Evolutionary conservation across 2,888 invertebrate genomes (phyloP).

Genomic region (Chaitophorus viminalis): DNA sequence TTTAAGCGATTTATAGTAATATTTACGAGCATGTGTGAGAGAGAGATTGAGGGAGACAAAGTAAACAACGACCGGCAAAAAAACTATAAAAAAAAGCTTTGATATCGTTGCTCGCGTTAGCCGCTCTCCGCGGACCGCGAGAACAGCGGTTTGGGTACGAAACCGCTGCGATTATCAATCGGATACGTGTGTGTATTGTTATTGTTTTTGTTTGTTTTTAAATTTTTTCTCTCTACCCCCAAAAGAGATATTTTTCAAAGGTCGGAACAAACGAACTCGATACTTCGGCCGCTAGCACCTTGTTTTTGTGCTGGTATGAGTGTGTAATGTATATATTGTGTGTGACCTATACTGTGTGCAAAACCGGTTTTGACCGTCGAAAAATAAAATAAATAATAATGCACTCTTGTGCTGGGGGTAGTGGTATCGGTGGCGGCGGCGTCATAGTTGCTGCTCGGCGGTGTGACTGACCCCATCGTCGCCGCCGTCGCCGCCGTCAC

Average conservation of each 20-base stretch:
- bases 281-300: background rate
- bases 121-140: background rate
- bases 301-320: background rate
- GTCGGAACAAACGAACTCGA: background rate
- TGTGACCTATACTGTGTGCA: constrained; percentile 56
- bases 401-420: background rate
- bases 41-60: background rate
- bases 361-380: constrained; percentile 47
- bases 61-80: background rate
- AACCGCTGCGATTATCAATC: too few relatives aligned
- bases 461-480: constrained; percentile 47
- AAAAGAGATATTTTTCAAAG: constrained; percentile 1
- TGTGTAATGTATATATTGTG: background rate
- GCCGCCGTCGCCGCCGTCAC: background rate
- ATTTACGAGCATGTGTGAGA: too few relatives aligned
- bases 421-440: background rate
- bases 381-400: constrained; percentile 43
- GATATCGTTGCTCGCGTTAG: background rate
- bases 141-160: too few relatives aligned
- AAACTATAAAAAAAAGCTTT: background rate
- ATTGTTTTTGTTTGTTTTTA: too few relatives aligned
- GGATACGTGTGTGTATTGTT: too few relatives aligned
- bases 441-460: constrained; percentile 44
- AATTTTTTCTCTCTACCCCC: too few relatives aligned
- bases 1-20: background rate